A percentile compares a stretch with the other conserved stretches of the same genome.
Conservation (phyloP, 2,888 invertebrate genomes). For the Clanis bilineata region DNA sequence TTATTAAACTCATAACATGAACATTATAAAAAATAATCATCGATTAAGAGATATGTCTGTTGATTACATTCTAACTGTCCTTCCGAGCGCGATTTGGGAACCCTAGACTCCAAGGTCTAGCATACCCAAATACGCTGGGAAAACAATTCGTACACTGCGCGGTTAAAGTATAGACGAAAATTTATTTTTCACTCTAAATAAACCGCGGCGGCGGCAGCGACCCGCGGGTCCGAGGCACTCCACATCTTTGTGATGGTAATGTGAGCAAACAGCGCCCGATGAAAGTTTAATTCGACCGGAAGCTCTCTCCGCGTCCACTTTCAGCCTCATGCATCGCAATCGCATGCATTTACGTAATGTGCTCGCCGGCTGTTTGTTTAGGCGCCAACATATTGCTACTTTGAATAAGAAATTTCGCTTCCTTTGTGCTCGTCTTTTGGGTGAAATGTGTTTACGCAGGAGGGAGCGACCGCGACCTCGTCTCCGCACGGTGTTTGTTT, state of each 20-base stretch:
- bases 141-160: too few relatives aligned
- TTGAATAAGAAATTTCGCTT: constrained; percentile 65
- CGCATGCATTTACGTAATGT: constrained; percentile 58
- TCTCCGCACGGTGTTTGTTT: not conserved
- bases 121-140: too few relatives aligned
- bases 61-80: too few relatives aligned
- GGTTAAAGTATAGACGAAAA: not conserved
- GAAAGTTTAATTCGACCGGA: constrained; percentile 40
- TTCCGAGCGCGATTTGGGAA: too few relatives aligned
- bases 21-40: too few relatives aligned
- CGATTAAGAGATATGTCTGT: too few relatives aligned
- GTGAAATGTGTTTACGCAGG: constrained; percentile 37
- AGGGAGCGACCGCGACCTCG: not conserved
- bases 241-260: constrained; percentile 66
- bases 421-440: constrained; percentile 48
- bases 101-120: too few relatives aligned
- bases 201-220: not conserved
- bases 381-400: constrained; percentile 71
- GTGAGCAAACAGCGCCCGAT: constrained; percentile 50
- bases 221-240: constrained; percentile 11
- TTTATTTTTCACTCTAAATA: not conserved
- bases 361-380: constrained; percentile 58
- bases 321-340: constrained; percentile 49
- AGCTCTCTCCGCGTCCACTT: constrained; percentile 23
- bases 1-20: not conserved